Base-by-base conservation (phyloP, 2,113 vertebrate species). In the Charadrius vociferus region DNA sequence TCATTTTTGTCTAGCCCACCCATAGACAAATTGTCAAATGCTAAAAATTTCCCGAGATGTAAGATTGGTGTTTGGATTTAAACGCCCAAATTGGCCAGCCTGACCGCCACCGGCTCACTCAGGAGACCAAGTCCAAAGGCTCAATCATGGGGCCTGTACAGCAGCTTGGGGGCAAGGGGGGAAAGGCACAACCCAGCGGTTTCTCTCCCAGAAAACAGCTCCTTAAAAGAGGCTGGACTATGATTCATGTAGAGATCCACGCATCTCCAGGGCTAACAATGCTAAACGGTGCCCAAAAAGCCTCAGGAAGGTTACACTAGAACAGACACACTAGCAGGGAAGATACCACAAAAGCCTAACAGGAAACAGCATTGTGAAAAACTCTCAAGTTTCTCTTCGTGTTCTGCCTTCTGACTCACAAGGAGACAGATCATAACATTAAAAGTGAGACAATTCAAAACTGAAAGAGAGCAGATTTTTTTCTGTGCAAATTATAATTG, bases 81-180 rank as follows among this genome's bases (percentile, higher is more conserved):
- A 86, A 52, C 12, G 86, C 3, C 24, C 18, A 62, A 29, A 53
- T 1, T 49, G 30, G 30, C 10, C 47, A 52, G 32, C 29, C 55
- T 63, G 15, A 79, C 0, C 0, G 30, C 23, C 41, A 73, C 21
- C 1, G 0, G 7, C 29, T 52, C 65, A 67, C 45, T 75, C 66
- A 58, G 36, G 20, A 86, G 32, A 21, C 4, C 3, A 27, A 74
- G 17, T 22, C 65, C 47, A 84, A 84, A 49, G 9, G 15, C 43
- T 73, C 47, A 71, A 36, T 29, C 1, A 2, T 8, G 50, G 83
- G 6, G n/a, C 11, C 77, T 67, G 10, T 14, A 75, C 18, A 34
- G 39, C 24, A 93, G 3, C 11, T 11, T 41, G 16, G 6, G 14
- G n/a, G 8, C 3, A 10, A 26, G 9, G 39, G 39, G 12, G 39